Conservation (phyloP, 1,140 invertebrate species). For the Eumaeus atala region DNA sequence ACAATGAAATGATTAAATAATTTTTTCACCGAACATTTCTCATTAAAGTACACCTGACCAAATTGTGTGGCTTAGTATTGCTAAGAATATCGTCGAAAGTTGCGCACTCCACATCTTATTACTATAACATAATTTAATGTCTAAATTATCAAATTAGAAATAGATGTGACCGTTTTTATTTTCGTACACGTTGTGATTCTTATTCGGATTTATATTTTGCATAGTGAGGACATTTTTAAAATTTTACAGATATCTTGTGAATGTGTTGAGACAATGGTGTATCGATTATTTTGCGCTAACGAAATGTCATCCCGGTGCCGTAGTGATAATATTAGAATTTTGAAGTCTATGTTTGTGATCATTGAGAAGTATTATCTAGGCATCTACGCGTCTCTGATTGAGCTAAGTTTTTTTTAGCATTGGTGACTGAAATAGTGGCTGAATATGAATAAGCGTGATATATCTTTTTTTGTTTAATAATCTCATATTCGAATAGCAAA, state of each 20-base stretch:
- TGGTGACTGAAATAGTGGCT: slow-evolving; percentile 56
- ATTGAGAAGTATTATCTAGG: slow-evolving; percentile 66
- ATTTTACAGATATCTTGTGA: slow-evolving; percentile 46
- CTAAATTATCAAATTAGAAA: slow-evolving; percentile 41
- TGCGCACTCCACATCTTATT: slow-evolving; percentile 53
- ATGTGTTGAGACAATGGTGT: slow-evolving; percentile 72
- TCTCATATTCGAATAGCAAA: slow-evolving; percentile 9
- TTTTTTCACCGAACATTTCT: slow-evolving; percentile 25
- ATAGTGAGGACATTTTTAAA: slow-evolving; percentile 24
- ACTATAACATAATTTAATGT: slow-evolving; percentile 42
- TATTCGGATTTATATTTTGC: slow-evolving; percentile 12
- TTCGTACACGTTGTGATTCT: slow-evolving; percentile 5
- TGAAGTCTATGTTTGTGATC: slow-evolving; percentile 69
- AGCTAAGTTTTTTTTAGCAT: slow-evolving; percentile 55
- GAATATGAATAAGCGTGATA: slow-evolving; percentile 14
- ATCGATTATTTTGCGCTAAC: slow-evolving; percentile 74
- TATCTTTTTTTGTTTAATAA: slow-evolving; percentile 8
- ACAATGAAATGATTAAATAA: slow-evolving; percentile 21
- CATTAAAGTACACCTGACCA: slow-evolving; percentile 52
- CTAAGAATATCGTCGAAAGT: slow-evolving; percentile 69
- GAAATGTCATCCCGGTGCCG: slow-evolving; percentile 71
- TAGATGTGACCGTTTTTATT: slow-evolving; percentile 26
- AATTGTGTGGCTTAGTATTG: slow-evolving; percentile 46
- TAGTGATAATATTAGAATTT: slow-evolving; percentile 74
- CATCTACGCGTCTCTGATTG: slow-evolving; percentile 68